Conservation (phyloP, 2,797 vertebrate genomes). For the Protonibea diacanthus region DNA sequence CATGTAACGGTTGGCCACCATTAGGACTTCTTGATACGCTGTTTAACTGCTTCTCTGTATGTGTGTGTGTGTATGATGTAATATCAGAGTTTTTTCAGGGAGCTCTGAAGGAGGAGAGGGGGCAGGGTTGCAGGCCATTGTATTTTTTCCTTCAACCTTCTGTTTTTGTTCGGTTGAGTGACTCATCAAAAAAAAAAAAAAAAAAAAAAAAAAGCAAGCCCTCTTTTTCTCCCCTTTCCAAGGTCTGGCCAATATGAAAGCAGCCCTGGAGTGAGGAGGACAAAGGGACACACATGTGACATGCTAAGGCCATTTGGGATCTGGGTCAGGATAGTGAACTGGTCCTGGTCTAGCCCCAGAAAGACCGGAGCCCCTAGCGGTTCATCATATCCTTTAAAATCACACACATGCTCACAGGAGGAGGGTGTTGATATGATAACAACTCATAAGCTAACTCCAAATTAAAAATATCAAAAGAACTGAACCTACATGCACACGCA, state of each 20-base stretch:
- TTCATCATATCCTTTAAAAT: conserved; percentile 30
- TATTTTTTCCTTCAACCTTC: conserved; percentile 58
- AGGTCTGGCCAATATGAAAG: conserved; percentile 71
- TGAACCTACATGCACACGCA: conserved; percentile 15
- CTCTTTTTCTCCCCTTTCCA: conserved; percentile 53
- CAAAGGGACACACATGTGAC: conserved; percentile 78
- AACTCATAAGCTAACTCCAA: conserved; percentile 2
- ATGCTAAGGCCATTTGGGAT: conserved; percentile 75
- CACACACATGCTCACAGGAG: neutral
- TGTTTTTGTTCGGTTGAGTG: conserved; percentile 79
- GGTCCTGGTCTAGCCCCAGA: conserved; percentile 65
- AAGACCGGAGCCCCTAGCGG: conserved; percentile 48
- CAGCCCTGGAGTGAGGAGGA: conserved; percentile 68
- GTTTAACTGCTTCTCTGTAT: conserved; percentile 16
- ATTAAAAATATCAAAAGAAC: neutral
- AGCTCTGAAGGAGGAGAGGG: conserved; percentile 23
- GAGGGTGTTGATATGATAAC: conserved; percentile 16
- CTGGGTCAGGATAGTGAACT: conserved; percentile 81
- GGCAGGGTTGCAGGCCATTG: conserved; percentile 48
- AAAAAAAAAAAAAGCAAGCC: conserved; percentile 43
- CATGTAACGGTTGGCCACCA: conserved; percentile 46
- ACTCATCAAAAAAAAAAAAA: conserved; percentile 76
- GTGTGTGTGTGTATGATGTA: conserved; percentile 59
- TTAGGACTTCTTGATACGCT: conserved; percentile 25
- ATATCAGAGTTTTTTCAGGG: conserved; percentile 62